These are phyloP conservation scores for Danio tinwini DNA, from an alignment of 2,797 vertebrate species.

Conservation along the genomic window DNA sequence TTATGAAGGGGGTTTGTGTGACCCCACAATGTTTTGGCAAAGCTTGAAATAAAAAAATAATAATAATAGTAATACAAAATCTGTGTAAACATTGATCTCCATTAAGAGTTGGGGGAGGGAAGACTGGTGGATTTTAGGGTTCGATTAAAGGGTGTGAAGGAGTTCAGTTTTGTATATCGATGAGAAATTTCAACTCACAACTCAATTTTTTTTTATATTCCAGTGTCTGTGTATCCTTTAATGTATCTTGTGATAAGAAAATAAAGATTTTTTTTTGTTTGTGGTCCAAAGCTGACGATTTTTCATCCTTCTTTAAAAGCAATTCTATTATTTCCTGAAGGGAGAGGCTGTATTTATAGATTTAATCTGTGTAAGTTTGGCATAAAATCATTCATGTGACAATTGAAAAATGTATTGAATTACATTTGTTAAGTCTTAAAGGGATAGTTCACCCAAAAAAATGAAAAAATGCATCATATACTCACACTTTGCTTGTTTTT, in stretches of 20 bases:
- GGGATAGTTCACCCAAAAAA: no score
- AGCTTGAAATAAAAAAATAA: background rate
- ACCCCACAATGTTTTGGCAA: constrained; percentile 22
- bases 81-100: constrained; percentile 48
- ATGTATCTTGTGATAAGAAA: constrained; percentile 82
- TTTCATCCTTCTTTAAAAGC: background rate
- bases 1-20: constrained; percentile 59
- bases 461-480: no score
- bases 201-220: constrained; percentile 74
- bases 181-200: constrained; percentile 72
- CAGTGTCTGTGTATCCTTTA: constrained; percentile 80
- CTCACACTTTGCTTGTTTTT: no score
- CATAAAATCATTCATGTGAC: no score
- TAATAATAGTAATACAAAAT: background rate
- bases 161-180: constrained; percentile 74
- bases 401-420: no score
- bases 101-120: constrained; percentile 52
- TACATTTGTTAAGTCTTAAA: no score
- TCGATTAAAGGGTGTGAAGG: constrained; percentile 60
- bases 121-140: constrained; percentile 55
- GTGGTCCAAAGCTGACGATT: constrained; percentile 67
- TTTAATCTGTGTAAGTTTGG: no score
- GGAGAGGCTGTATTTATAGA: no score
- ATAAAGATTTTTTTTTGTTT: constrained; percentile 80
- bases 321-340: no score